phyloP scores from a whole-genome alignment of 2,797 vertebrate genomes.

The Epinephelus coioides region DNA sequence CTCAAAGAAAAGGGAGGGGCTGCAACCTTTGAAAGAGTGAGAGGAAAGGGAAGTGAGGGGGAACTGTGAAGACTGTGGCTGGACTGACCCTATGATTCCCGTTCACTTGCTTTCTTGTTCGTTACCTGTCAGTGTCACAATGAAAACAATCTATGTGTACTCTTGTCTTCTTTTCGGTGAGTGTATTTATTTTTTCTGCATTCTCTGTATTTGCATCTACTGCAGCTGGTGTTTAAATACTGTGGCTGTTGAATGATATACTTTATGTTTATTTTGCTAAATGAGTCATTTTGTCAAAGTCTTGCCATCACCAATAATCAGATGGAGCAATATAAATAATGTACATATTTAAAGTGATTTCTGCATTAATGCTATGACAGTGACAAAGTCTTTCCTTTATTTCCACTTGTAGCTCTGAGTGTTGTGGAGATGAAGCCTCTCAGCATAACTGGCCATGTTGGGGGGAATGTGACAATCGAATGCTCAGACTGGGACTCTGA shows the following conservation, averaged over 20 bases:
- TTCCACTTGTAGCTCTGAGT: slow-evolving; percentile 26
- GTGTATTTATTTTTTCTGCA: background rate
- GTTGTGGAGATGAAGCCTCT: slow-evolving; percentile 3
- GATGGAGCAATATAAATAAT: fast-evolving
- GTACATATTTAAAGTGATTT: background rate
- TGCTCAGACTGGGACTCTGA: background rate
- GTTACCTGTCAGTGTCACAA: background rate
- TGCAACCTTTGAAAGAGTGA: background rate
- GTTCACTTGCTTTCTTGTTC: background rate
- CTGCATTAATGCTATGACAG: background rate
- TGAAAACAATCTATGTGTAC: background rate
- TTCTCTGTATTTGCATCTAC: background rate
- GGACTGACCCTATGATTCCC: background rate
- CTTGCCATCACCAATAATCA: background rate
- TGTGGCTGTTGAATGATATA: background rate
- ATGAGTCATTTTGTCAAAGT: background rate
- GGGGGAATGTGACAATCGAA: background rate
- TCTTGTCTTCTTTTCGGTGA: background rate
- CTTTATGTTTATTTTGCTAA: background rate
- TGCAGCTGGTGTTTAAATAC: background rate
- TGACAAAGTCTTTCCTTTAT: background rate
- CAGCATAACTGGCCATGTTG: background rate
- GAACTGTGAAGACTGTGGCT: too few species aligned
- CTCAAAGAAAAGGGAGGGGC: background rate
- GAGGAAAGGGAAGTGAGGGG: background rate